Evolutionary conservation across 2,797 vertebrate species (phyloP), one percentile per base, ranked within the genome.

Genomic region (Cynodonichthys magdalenae): DNA sequence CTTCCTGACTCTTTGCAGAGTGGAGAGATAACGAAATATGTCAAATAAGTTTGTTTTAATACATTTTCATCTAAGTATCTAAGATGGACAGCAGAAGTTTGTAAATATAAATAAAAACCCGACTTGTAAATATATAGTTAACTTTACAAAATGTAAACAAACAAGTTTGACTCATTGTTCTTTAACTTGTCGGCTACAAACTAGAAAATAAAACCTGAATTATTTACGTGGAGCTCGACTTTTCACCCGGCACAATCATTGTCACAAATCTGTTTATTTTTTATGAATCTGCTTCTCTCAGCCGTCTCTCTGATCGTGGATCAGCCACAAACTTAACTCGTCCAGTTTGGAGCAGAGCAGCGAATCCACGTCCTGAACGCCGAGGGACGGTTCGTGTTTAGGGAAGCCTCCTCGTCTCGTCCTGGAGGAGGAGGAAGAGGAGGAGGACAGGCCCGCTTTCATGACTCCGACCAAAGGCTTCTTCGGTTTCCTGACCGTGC

Each of bases 401-500:
- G 83, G 69, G 53, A 77, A 85, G 41, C 80, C 58, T 5, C 91
- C 87, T 2, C 93, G 78, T 47, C 92, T 81, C 0, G 89, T 89
- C 69, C 94, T 81, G 19, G 80, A 86, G 1, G 84, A 24, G 24
- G 24, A 24, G 24, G 24, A 24, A 3, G 24, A 24, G 24, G 24
- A 24, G 1, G 84, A 60, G 3, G 70, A 63, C 1, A n/a, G 27
- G 0, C 67, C 82, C 0, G 76, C 20, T 64, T 93, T 93, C 9
- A 82, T 84, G 0, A 63, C 69, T 5, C 91, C 87, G 0, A 83
- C 79, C 0, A 89, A 86, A 0, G 87, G 82, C 69, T 89, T 93
- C 82, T 87, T 93, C 10, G 90, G 91, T 55, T 94, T 95, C 60
- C 94, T 90, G 74, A 80, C 85, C 70, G 92, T 90, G 0, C 95